Base-by-base conservation (phyloP, 2,113 vertebrate species). In the Stigmatopora argus region DNA sequence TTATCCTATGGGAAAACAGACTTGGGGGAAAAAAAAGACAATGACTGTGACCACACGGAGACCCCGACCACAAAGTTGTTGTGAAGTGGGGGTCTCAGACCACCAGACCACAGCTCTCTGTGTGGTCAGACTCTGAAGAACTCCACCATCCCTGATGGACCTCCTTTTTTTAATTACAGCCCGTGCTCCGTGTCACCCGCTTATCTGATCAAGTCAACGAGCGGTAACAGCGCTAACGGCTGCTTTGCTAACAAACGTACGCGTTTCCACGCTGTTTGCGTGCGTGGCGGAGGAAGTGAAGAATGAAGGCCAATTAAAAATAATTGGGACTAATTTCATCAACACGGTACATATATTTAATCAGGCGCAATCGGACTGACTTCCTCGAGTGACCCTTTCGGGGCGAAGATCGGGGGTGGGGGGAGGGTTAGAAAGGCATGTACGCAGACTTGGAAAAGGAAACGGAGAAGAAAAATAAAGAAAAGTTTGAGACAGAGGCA, bases 241-340 rank as follows among this genome's bases (percentile, higher is more conserved):
- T 69, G 66, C 74, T 71, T 56, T 62, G 19, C 7, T n/a, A 23
- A 13, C 8, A 34, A 53, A 66, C 72, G 47, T n/a, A 41, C 34
- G 48, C 57, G 59, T 66, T 56, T 56, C 15, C 15, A 9, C 53
- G 14, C 55, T 69, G n/a, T 47, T 19, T 60, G 67, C 82, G 66
- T 76, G 65, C 83, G 71, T 38, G 67, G 52, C 21, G 53, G 63
- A 74, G 72, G 82, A 86, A 84, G 82, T 73, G 19, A 73, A 77
- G 70, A 72, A 79, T 81, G 61, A 62, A 51, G 67, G 65, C 74
- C 75, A 89, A 89, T 89, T 89, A 89, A 86, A 89, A 88, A 83
- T 88, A 89, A 89, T 87, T 87, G 75, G 67, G 72, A 69, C 70
- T 86, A 86, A 88, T 89, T 88, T 86, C 73, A 85, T 83, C 77